Percentiles rank a stretch among this genome's conserved stretches.
These are phyloP conservation scores for Lagocephalus sceleratus DNA, from an alignment of 2,797 vertebrate species.

Conservation along the genomic window DNA sequence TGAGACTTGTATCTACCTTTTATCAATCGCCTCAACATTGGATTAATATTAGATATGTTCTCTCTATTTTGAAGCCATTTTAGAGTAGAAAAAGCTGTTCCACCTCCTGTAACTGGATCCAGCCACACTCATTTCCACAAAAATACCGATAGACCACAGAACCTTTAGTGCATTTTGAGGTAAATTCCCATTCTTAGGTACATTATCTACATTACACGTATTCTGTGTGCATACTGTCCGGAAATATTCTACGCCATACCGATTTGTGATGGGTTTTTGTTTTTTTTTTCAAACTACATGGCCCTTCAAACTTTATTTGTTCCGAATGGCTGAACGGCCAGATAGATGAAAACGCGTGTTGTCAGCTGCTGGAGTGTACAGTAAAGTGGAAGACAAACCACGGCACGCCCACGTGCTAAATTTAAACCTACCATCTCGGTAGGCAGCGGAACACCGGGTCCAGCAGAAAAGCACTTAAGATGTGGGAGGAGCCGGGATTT, in stretches of 20 bases:
- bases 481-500: conserved; percentile 45
- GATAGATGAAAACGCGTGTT: conserved; percentile 39
- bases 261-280: neutral
- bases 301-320: conserved; percentile 60
- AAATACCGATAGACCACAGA: too few relatives aligned
- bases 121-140: too few relatives aligned
- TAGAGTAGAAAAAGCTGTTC: neutral
- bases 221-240: conserved; percentile 9
- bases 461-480: conserved; percentile 65
- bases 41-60: too few relatives aligned
- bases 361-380: conserved; percentile 53
- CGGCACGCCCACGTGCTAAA: conserved; percentile 47
- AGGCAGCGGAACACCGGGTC: conserved; percentile 41
- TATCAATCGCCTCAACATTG: too few relatives aligned
- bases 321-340: conserved; percentile 57
- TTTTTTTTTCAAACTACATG: conserved; percentile 23
- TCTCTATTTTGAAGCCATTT: too few relatives aligned
- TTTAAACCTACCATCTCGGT: conserved; percentile 66
- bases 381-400: conserved; percentile 58
- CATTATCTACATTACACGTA: conserved; percentile 23
- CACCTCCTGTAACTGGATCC: too few relatives aligned
- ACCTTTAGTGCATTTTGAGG: too few relatives aligned
- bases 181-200: too few relatives aligned
- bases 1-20: neutral
- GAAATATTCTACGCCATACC: too few relatives aligned